phyloP scores from a whole-genome alignment of 2,888 invertebrate genomes.

The Polietes domitor region DNA sequence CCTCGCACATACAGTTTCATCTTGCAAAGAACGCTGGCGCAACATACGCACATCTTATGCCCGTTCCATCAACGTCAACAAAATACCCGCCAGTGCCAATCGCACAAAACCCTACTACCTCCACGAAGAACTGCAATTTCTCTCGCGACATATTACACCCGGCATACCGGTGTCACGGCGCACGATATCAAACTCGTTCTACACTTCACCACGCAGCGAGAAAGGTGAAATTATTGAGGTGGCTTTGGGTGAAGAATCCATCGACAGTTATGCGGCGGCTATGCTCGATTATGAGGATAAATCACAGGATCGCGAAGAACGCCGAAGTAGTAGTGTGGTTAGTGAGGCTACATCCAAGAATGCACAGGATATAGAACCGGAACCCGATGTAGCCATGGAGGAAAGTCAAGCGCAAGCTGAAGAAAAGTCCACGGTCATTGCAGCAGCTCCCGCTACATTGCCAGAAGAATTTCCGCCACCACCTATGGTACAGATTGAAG shows the following conservation, averaged over 20 bases:
- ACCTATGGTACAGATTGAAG: constrained; percentile 60
- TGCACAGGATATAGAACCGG: constrained; percentile 57
- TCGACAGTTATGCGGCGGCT: constrained; percentile 68
- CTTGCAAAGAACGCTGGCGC: constrained; percentile 78
- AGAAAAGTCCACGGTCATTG: not conserved
- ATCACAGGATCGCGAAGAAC: constrained; percentile 61
- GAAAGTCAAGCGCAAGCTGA: constrained; percentile 6
- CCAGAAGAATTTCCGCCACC: constrained; percentile 35
- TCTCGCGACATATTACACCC: constrained; percentile 72
- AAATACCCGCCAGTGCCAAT: constrained; percentile 73
- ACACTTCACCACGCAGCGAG: constrained; percentile 66
- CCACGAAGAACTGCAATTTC: constrained; percentile 72
- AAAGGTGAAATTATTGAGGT: constrained; percentile 69
- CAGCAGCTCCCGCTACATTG: not conserved
- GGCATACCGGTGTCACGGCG: constrained; percentile 70
- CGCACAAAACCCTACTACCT: constrained; percentile 74
- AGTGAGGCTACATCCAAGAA: constrained; percentile 57
- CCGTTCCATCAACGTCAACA: constrained; percentile 76
- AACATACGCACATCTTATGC: constrained; percentile 79
- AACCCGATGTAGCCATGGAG: constrained; percentile 21
- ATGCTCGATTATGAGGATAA: constrained; percentile 63
- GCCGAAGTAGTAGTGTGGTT: constrained; percentile 51
- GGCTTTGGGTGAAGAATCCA: constrained; percentile 69
- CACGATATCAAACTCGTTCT: constrained; percentile 51
- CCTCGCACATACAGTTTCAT: constrained; percentile 70